Evolutionary conservation across 2,888 invertebrate genomes (phyloP), one percentile per base, ranked within the genome.

Genomic region (Hedychridium roseum): DNA sequence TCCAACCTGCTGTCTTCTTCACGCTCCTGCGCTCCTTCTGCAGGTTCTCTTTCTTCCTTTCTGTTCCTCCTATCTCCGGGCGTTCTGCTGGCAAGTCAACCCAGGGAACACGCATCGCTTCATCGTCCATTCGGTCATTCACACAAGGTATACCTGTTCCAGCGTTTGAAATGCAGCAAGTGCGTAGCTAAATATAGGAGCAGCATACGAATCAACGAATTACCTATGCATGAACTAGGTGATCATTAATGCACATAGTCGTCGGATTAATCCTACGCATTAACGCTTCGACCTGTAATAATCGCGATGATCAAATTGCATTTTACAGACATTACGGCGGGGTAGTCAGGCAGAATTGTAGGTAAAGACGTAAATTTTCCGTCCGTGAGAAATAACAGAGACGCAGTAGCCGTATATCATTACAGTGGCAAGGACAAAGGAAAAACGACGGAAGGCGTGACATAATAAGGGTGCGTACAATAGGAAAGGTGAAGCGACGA

Each of bases 51-150:
- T 48, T 57, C 57, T 6, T n/a, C 23, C 31, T 31, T 47, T 52
- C 55, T 51, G 46, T 36, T 43, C 60, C 43, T 54, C 44, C 38
- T 49, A 36, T 41, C 47, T n/a, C n/a, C n/a, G n/a, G 52, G 48
- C 43, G 46, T 26, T 57, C 53, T 49, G 45, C 40, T 45, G 46
- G 45, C 55, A n/a, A n/a, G 48, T 54, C 66, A 64, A 60, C 52
- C 49, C 45, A 43, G 39, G 50, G 55, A 58, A 46, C 50, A 51
- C 57, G 51, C 57, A 54, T 50, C 52, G 51, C 54, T 47, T 45
- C 52, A 50, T 54, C 57, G 49, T 59, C 56, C 54, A 58, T 57
- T 68, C 69, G 72, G 72, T 71, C 72, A 63, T 71, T 71, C 68
- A 68, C 71, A 70, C 66, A 65, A 57, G 60, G 58, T 64, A 68